phyloP scores from a whole-genome alignment of 2,888 invertebrate genomes.

The Nyleta sp. region DNA sequence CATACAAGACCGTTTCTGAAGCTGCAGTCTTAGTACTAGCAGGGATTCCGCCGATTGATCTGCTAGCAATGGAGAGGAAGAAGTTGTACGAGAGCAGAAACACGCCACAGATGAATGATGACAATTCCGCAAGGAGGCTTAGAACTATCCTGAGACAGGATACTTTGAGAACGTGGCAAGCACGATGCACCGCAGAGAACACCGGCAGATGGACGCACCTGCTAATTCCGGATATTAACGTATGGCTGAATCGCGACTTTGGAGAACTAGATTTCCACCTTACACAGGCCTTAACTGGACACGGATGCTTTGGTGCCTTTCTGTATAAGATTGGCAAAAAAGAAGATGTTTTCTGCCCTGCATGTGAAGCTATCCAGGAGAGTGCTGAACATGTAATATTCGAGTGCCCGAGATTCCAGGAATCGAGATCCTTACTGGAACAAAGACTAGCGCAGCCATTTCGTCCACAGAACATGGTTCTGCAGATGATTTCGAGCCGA shows the following conservation, averaged over 20 bases:
- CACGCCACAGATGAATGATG: background rate
- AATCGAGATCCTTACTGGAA: background rate
- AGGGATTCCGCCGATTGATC: slow-evolving; percentile 45
- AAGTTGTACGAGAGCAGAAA: background rate
- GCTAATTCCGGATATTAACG: slow-evolving; percentile 7
- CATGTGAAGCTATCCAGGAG: slow-evolving; percentile 4
- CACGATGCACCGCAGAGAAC: background rate
- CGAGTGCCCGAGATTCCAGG: slow-evolving; percentile 44
- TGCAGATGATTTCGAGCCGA: background rate
- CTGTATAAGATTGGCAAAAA: slow-evolving; percentile 1
- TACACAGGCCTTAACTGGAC: slow-evolving; percentile 15
- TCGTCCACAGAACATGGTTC: background rate
- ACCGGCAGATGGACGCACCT: slow-evolving; percentile 58
- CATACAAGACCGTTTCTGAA: slow-evolving; percentile 59
- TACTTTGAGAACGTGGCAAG: background rate
- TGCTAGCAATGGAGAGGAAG: slow-evolving; percentile 44
- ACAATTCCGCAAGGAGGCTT: background rate
- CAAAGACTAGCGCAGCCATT: background rate
- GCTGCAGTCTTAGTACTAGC: slow-evolving; percentile 26
- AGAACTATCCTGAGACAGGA: background rate
- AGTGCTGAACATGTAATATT: slow-evolving; percentile 54
- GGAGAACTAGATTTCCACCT: slow-evolving; percentile 5
- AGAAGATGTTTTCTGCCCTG: background rate
- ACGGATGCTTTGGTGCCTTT: slow-evolving; percentile 47
- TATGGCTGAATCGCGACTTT: background rate